These are phyloP conservation scores for Dioctria linearis DNA, from an alignment of 2,888 invertebrate species.

Conservation along the genomic window DNA sequence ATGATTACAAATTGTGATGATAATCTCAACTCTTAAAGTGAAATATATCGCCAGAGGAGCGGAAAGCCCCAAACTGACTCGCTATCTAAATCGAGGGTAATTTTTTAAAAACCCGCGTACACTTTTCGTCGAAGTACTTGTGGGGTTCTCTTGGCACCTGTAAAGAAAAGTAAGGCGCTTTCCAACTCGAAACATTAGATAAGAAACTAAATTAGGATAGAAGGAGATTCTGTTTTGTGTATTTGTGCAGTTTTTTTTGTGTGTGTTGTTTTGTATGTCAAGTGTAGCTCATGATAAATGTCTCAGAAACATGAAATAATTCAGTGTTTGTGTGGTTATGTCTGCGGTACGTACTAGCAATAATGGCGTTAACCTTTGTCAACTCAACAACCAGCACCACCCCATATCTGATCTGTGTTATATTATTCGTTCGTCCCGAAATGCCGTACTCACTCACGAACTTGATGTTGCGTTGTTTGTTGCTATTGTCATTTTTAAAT, in stretches of 20 bases:
- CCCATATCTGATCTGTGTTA: conserved; percentile 2
- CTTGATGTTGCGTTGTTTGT: conserved; percentile 20
- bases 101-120: conserved; percentile 6
- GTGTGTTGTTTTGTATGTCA: not conserved
- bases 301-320: conserved; percentile 41
- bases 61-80: not conserved
- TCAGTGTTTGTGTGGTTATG: not conserved
- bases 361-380: conserved; percentile 42
- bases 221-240: not conserved
- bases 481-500: conserved; percentile 40
- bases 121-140: conserved; percentile 27
- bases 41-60: not conserved
- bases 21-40: conserved; percentile 23
- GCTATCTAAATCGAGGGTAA: conserved; percentile 43
- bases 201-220: conserved; percentile 33
- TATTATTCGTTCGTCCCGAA: not conserved
- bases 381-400: conserved; percentile 30
- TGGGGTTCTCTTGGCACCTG: conserved; percentile 23
- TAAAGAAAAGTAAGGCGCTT: conserved; percentile 25
- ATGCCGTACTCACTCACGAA: conserved; percentile 30
- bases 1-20: conserved; percentile 38
- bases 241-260: too few relatives aligned
- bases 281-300: conserved; percentile 42
- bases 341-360: not conserved
- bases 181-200: conserved; percentile 31